Conservation (phyloP, 92 coral and sea anemone genomes). For the Pocillopora grandis region DNA sequence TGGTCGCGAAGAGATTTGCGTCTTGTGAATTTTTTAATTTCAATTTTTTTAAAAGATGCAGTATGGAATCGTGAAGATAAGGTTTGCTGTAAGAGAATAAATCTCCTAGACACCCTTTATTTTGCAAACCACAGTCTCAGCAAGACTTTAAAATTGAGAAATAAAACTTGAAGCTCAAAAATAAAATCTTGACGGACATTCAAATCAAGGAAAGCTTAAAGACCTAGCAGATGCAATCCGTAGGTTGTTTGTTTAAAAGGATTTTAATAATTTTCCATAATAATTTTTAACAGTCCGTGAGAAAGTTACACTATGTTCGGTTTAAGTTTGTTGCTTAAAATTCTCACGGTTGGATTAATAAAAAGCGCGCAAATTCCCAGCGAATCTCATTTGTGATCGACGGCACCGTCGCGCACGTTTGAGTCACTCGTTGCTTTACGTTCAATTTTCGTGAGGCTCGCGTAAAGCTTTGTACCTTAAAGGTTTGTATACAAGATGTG, state of each 20-base stretch:
- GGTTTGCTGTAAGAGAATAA: neutral
- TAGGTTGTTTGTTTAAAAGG: slow-evolving; percentile 55
- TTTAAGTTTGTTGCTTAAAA: slow-evolving; percentile 73
- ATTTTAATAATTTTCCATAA: slow-evolving; percentile 66
- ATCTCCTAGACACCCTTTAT: neutral
- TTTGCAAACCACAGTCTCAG: neutral
- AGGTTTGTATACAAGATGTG: slow-evolving; percentile 27
- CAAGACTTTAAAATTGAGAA: neutral
- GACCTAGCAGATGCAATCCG: slow-evolving; percentile 32
- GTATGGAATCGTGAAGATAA: neutral
- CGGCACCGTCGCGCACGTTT: neutral
- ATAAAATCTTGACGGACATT: neutral
- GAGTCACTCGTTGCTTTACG: neutral
- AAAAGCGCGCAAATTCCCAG: slow-evolving; percentile 39
- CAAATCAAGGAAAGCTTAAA: neutral
- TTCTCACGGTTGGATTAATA: slow-evolving; percentile 88
- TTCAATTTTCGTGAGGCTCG: neutral
- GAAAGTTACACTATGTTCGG: slow-evolving; percentile 81
- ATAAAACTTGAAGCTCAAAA: neutral
- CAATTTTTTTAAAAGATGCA: neutral
- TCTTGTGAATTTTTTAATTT: slow-evolving; percentile 12
- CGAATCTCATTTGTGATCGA: slow-evolving; percentile 14
- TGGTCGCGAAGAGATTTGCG: slow-evolving; percentile 4
- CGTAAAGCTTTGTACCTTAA: neutral
- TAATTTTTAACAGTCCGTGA: slow-evolving; percentile 95